Conservation (phyloP, 2,113 vertebrate species). For the Gobius niger region DNA sequence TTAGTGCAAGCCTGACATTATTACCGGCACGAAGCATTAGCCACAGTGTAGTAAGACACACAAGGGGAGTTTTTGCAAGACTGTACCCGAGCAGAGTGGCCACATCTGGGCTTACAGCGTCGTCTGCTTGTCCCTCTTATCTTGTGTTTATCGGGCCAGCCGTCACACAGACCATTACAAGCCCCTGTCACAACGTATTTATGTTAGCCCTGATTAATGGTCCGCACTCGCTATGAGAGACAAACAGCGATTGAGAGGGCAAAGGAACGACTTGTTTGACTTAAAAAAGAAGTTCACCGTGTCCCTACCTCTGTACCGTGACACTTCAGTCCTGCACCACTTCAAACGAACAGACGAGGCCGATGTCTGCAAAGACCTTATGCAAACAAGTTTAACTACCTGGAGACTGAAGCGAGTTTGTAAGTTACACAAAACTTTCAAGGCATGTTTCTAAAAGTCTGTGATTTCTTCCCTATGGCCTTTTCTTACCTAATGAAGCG, state of each 20-base stretch:
- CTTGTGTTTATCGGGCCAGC: constrained; percentile 44
- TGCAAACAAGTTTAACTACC: constrained; percentile 46
- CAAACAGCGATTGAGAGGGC: constrained; percentile 27
- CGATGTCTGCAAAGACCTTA: constrained; percentile 31
- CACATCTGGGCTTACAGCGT: constrained; percentile 14
- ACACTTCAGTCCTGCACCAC: constrained; percentile 29
- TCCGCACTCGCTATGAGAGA: constrained; percentile 28
- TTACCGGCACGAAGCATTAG: constrained; percentile 16
- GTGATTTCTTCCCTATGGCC: neutral
- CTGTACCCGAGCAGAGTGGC: constrained; percentile 23
- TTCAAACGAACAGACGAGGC: constrained; percentile 28
- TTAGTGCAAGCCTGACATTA: constrained; percentile 45
- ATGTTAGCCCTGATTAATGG: constrained; percentile 58
- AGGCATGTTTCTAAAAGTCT: neutral
- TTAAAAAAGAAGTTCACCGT: constrained; percentile 23
- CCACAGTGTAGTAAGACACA: neutral
- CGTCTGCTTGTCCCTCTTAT: constrained; percentile 41
- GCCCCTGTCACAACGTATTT: constrained; percentile 46
- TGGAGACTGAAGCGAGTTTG: neutral
- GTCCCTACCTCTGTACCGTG: constrained; percentile 15
- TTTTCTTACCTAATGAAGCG: neutral
- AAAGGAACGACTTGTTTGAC: constrained; percentile 33
- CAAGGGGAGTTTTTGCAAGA: neutral
- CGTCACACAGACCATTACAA: constrained; percentile 35
- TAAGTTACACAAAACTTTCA: neutral